Conservation (phyloP, 2,888 invertebrate species). For the Ichneumoninae sp. region DNA sequence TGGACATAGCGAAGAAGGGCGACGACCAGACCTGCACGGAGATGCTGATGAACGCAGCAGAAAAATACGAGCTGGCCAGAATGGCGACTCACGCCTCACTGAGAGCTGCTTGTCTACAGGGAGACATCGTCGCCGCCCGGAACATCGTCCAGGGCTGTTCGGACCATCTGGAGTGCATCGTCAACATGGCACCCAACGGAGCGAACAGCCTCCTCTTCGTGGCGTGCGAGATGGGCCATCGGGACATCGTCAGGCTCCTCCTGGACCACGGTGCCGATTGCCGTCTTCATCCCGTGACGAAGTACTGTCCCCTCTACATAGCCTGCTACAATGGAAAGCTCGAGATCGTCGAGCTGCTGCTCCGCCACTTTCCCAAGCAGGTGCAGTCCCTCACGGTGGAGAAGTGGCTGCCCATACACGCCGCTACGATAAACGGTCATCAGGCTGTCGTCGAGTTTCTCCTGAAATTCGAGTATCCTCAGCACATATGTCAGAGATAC, state of each 20-base stretch:
- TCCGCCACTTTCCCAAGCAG: constrained; percentile 93
- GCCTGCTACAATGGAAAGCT: constrained; percentile 94
- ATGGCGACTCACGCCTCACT: constrained; percentile 91
- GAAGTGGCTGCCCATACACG: constrained; percentile 96
- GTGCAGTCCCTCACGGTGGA: constrained; percentile 95
- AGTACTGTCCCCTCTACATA: constrained; percentile 96
- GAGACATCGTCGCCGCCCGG: constrained; percentile 89
- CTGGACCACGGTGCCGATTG: constrained; percentile 94
- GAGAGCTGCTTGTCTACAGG: constrained; percentile 91
- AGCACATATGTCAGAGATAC: constrained; percentile 87
- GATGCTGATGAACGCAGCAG: constrained; percentile 88
- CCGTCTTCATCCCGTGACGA: constrained; percentile 94
- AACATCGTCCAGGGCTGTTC: constrained; percentile 89
- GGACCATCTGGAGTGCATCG: constrained; percentile 89
- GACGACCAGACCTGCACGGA: constrained; percentile 88
- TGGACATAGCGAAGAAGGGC: constrained; percentile 89
- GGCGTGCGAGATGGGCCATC: constrained; percentile 94
- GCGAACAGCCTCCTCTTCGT: constrained; percentile 95
- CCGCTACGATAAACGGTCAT: constrained; percentile 96
- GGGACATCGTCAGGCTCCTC: constrained; percentile 91
- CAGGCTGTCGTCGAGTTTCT: constrained; percentile 91
- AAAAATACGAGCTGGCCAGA: constrained; percentile 90
- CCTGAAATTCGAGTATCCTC: constrained; percentile 93
- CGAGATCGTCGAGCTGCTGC: constrained; percentile 90
- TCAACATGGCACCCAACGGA: constrained; percentile 95